phyloP scores from a whole-genome alignment of 1,140 invertebrate species.

The Drosophila paulistorum region DNA sequence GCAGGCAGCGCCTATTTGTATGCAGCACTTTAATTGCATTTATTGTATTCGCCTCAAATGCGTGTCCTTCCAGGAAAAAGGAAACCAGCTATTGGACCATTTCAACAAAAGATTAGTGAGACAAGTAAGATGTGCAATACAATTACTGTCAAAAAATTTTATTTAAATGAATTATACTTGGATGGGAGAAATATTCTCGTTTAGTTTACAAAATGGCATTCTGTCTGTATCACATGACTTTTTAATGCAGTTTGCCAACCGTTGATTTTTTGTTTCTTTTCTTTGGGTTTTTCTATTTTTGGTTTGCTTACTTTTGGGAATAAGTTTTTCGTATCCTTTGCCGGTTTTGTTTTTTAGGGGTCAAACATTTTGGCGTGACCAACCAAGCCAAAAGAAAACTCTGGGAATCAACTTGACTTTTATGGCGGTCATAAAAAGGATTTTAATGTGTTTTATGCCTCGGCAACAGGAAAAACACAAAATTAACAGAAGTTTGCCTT shows the following conservation, averaged over 20 bases:
- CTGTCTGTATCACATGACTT: conserved; percentile 44
- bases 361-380: conserved; percentile 31
- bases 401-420: conserved; percentile 71
- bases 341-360: conserved; percentile 19
- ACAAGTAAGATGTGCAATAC: neutral
- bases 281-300: neutral
- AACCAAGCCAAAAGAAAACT: neutral
- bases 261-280: too few relatives aligned
- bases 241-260: conserved; percentile 32
- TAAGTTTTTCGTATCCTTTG: conserved; percentile 21
- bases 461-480: conserved; percentile 30
- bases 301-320: conserved; percentile 24
- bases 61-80: conserved; percentile 20
- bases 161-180: neutral
- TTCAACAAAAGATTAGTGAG: neutral
- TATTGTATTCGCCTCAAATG: conserved; percentile 39
- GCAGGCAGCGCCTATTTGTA: conserved; percentile 27
- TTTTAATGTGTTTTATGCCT: conserved; percentile 74
- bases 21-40: conserved; percentile 66
- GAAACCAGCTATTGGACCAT: conserved; percentile 11
- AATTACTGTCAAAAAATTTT: neutral
- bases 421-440: conserved; percentile 71
- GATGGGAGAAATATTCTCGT: neutral
- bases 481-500: conserved; percentile 31
- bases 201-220: neutral